Percentiles rank a stretch among this genome's conserved stretches.
Conservation (phyloP, 2,888 invertebrate species). For the Xestia xanthographa region DNA sequence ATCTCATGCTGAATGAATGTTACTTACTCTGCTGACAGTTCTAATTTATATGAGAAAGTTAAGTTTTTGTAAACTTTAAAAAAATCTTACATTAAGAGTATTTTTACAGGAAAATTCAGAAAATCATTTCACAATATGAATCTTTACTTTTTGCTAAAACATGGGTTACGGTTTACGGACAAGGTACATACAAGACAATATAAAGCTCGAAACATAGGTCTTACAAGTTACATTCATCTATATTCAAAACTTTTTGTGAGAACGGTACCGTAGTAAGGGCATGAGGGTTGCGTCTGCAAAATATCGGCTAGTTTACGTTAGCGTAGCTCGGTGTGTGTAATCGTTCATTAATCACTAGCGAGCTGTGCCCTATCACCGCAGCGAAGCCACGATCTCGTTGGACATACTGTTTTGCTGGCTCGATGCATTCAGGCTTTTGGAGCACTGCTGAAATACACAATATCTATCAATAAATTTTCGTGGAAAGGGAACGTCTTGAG, state of each 20-base stretch:
- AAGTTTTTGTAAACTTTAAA: constrained; percentile 35
- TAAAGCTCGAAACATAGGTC: neutral
- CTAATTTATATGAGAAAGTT: constrained; percentile 66
- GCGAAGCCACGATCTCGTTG: constrained; percentile 89
- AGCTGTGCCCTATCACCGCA: constrained; percentile 89
- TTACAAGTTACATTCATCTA: neutral
- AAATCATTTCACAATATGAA: neutral
- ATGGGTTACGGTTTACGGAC: neutral
- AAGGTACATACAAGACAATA: constrained; percentile 14
- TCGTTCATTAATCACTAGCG: constrained; percentile 84
- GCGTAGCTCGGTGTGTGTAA: constrained; percentile 79
- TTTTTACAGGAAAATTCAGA: neutral
- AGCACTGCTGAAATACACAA: constrained; percentile 87
- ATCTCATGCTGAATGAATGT: constrained; percentile 56
- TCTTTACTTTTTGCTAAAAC: neutral
- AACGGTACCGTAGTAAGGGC: constrained; percentile 58
- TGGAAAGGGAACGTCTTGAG: constrained; percentile 45
- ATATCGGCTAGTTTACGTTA: constrained; percentile 85
- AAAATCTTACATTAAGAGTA: neutral
- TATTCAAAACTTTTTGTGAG: neutral
- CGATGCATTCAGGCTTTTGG: constrained; percentile 88
- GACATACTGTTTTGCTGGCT: constrained; percentile 89
- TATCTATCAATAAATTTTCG: constrained; percentile 66
- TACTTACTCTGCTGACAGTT: constrained; percentile 51
- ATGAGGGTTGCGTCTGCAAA: constrained; percentile 73